Conservation (phyloP, 2,888 invertebrate genomes). For the Bembecia ichneumoniformis region DNA sequence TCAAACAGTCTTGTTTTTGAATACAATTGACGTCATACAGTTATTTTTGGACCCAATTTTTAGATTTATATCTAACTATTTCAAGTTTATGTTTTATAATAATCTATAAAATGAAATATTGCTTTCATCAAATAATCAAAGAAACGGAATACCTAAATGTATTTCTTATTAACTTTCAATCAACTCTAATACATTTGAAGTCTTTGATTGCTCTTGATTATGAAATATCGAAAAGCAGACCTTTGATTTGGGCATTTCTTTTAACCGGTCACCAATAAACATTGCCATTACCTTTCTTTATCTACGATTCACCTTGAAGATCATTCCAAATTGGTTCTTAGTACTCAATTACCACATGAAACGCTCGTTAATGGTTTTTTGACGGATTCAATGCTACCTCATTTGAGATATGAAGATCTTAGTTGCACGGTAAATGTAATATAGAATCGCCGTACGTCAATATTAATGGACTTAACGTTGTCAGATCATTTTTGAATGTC, state of each 20-base stretch:
- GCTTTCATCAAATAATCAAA: too few species aligned
- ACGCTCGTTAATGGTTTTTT: constrained; percentile 13
- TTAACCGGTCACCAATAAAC: background rate
- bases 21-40: too few species aligned
- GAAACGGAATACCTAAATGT: too few species aligned
- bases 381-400: constrained; percentile 14
- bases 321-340: constrained; percentile 14
- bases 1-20: too few species aligned
- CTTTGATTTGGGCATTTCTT: background rate
- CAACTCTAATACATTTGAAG: too few species aligned
- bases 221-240: constrained; percentile 19
- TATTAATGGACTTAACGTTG: constrained; percentile 20
- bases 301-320: constrained; percentile 2
- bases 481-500: constrained; percentile 9
- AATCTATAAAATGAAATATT: too few species aligned
- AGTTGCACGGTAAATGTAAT: constrained; percentile 12
- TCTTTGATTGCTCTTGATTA: constrained; percentile 22
- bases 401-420: constrained; percentile 7
- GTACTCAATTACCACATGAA: constrained; percentile 19
- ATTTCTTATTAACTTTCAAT: too few species aligned
- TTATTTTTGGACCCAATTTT: too few species aligned
- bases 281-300: background rate
- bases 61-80: too few species aligned
- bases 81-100: too few species aligned
- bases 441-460: constrained; percentile 18